Evolutionary conservation across 2,797 vertebrate species (phyloP).

Genomic region (Silurus lanzhouensis): DNA sequence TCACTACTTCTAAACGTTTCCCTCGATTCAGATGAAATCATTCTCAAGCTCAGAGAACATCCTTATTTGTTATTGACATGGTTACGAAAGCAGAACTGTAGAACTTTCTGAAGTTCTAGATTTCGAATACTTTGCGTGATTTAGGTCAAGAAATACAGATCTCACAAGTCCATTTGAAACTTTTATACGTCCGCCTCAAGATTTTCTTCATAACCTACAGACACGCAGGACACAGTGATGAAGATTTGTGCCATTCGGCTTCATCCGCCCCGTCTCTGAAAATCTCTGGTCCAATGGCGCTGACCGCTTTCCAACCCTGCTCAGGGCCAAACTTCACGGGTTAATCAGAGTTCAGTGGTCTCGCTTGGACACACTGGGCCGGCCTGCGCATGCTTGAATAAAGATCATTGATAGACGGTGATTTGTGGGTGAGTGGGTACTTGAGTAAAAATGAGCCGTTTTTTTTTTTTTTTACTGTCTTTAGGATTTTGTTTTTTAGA

Average conservation of each 20-base stretch:
- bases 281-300: not conserved
- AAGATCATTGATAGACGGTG: slow-evolving; percentile 61
- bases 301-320: slow-evolving; percentile 48
- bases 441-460: not conserved
- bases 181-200: not conserved
- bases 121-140: too few species aligned
- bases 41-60: not conserved
- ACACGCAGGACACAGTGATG: not conserved
- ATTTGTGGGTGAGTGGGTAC: slow-evolving; percentile 28
- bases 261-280: not conserved
- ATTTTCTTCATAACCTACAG: not conserved
- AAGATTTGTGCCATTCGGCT: not conserved
- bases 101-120: too few species aligned
- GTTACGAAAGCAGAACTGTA: too few species aligned
- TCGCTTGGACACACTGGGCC: slow-evolving; percentile 51
- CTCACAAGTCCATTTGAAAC: not conserved
- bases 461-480: not conserved
- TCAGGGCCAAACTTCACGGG: slow-evolving; percentile 58
- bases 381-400: slow-evolving; percentile 53
- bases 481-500: not conserved
- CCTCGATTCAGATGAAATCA: not conserved
- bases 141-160: not conserved
- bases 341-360: slow-evolving; percentile 69
- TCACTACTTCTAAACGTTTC: not conserved
- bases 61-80: not conserved